phyloP scores from a whole-genome alignment of 2,113 vertebrate species.

The Sander vitreus region DNA sequence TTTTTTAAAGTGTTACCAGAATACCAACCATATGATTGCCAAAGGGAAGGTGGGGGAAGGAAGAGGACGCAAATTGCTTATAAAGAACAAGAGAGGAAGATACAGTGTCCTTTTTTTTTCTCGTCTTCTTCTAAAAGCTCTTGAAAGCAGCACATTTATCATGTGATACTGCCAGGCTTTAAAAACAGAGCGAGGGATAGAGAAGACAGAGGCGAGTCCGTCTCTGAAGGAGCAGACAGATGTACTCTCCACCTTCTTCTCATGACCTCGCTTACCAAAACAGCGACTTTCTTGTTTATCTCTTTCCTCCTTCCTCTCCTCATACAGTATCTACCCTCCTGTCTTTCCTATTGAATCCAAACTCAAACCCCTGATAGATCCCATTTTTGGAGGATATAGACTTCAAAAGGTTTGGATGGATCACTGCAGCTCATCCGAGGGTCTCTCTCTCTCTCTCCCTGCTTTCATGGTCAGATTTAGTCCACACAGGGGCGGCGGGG shows the following conservation, averaged over 20 bases:
- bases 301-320: not conserved
- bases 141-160: conserved; percentile 47
- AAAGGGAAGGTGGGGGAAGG: not conserved
- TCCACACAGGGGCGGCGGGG: not conserved
- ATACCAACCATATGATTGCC: conserved; percentile 34
- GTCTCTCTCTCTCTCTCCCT: conserved; percentile 21
- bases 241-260: conserved; percentile 36
- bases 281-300: not conserved
- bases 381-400: conserved; percentile 50
- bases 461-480: conserved; percentile 48
- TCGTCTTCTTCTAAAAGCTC: conserved; percentile 28
- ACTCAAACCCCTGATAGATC: conserved; percentile 11
- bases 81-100: conserved; percentile 33
- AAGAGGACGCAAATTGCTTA: not conserved
- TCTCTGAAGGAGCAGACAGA: conserved; percentile 41
- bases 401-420: conserved; percentile 60
- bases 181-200: not conserved
- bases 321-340: not conserved
- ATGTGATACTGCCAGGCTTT: conserved; percentile 21
- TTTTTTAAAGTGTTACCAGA: not conserved
- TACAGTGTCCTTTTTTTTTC: not conserved
- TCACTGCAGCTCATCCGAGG: conserved; percentile 44
- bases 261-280: conserved; percentile 42
- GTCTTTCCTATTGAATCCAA: conserved; percentile 23
- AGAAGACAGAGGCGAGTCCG: conserved; percentile 6